phyloP scores from a whole-genome alignment of 2,888 invertebrate species.

The Gymnoscelis rufifasciata region DNA sequence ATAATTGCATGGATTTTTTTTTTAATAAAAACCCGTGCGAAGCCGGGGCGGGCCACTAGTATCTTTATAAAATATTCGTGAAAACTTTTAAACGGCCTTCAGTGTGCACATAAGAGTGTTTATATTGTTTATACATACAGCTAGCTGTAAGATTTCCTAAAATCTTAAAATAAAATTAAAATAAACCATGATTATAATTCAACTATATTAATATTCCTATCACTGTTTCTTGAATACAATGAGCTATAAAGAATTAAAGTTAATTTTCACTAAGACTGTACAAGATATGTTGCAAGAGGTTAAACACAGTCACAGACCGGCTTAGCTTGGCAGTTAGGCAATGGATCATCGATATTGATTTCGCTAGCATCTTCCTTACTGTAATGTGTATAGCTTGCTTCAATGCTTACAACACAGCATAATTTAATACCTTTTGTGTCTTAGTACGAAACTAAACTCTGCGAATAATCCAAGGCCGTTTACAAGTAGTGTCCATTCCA shows the following conservation, averaged over 20 bases:
- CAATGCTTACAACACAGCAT: constrained; percentile 15
- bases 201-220: too few species aligned
- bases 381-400: constrained; percentile 13
- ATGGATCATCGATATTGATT: constrained; percentile 36
- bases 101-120: too few species aligned
- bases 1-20: too few species aligned
- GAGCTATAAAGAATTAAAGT: constrained; percentile 11
- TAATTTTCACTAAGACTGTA: constrained; percentile 21
- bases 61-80: too few species aligned
- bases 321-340: constrained; percentile 35
- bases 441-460: constrained; percentile 33
- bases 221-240: too few species aligned
- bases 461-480: constrained; percentile 36
- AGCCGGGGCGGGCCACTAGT: too few species aligned
- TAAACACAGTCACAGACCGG: constrained; percentile 45
- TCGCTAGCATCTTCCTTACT: constrained; percentile 28
- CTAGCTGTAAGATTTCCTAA: too few species aligned
- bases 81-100: too few species aligned
- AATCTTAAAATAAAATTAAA: too few species aligned
- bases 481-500: constrained; percentile 43
- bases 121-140: too few species aligned
- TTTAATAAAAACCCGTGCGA: too few species aligned
- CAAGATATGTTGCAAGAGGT: constrained; percentile 44
- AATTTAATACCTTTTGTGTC: constrained; percentile 8
- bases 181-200: too few species aligned